Evolutionary conservation across 2,888 invertebrate species (phyloP).

Genomic region (Hyposoter didymator): DNA sequence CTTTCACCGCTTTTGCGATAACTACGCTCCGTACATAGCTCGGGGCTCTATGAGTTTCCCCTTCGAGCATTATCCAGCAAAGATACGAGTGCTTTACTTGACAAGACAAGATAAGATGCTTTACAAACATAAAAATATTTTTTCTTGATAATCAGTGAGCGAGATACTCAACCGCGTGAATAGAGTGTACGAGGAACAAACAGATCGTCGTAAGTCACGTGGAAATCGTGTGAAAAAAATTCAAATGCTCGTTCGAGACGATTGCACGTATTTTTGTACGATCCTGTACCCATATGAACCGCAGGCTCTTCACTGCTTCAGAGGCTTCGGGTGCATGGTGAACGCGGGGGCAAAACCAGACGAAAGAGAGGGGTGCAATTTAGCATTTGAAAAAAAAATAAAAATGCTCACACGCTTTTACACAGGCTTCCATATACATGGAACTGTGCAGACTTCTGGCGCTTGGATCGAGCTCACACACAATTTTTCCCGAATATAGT

Average conservation of each 20-base stretch:
- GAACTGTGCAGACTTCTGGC: constrained; percentile 28
- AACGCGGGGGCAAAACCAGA: constrained; percentile 30
- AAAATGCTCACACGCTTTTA: constrained; percentile 72
- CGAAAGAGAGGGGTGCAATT: constrained; percentile 72
- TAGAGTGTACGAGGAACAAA: not conserved
- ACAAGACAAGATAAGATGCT: not conserved
- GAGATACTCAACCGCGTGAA: not conserved
- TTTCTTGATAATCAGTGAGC: not conserved
- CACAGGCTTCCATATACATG: constrained; percentile 71
- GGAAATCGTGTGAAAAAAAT: not conserved
- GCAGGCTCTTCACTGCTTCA: constrained; percentile 12
- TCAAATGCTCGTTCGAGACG: not conserved
- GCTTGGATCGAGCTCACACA: constrained; percentile 41
- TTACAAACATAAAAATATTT: too few relatives aligned
- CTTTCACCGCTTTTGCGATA: constrained; percentile 51
- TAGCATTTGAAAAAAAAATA: constrained; percentile 77
- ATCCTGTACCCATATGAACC: constrained; percentile 42
- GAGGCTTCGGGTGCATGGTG: constrained; percentile 15
- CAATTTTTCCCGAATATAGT: constrained; percentile 42
- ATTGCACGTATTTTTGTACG: constrained; percentile 28
- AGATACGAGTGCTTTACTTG: not conserved
- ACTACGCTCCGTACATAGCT: constrained; percentile 21
- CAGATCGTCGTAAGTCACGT: not conserved
- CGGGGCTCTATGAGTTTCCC: constrained; percentile 39
- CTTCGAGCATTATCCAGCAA: not conserved